These are phyloP conservation scores for Charaxes varanes DNA, from an alignment of 1,140 invertebrate genomes.

Conservation along the genomic window DNA sequence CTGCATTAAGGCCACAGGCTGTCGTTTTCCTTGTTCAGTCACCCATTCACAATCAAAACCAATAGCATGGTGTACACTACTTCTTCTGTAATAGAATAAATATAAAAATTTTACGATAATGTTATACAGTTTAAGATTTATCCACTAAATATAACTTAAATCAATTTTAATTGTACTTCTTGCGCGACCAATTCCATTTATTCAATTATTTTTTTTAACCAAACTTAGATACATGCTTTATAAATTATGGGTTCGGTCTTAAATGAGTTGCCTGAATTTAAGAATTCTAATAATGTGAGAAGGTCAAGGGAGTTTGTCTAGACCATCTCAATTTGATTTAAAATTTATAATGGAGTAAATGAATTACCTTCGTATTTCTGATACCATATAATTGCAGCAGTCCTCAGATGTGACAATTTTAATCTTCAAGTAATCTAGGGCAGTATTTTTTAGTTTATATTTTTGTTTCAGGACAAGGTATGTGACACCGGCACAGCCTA, in stretches of 20 bases:
- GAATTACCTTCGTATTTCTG: slow-evolving; percentile 40
- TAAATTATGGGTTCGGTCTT: no score
- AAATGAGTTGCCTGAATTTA: no score
- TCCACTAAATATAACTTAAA: background rate
- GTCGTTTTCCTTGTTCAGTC: slow-evolving; percentile 60
- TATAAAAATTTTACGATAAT: slow-evolving; percentile 16
- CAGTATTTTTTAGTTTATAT: slow-evolving; percentile 21
- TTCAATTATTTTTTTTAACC: no score
- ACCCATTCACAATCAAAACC: slow-evolving; percentile 87
- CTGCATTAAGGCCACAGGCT: slow-evolving; percentile 79
- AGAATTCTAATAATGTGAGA: no score
- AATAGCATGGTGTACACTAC: slow-evolving; percentile 52
- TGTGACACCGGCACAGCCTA: slow-evolving; percentile 19
- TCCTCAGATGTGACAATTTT: slow-evolving; percentile 34
- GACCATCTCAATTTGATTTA: slow-evolving; percentile 1
- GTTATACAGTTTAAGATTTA: slow-evolving; percentile 2
- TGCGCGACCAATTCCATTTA: no score
- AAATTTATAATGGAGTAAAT: slow-evolving; percentile 4
- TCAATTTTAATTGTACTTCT: no score
- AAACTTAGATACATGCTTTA: no score
- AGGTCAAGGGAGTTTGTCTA: no score
- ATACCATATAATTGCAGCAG: slow-evolving; percentile 31
- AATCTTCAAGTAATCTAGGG: slow-evolving; percentile 42
- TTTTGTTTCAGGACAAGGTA: slow-evolving; percentile 23
- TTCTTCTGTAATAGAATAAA: no score